These are phyloP conservation scores for Tylochromis polylepis DNA, from an alignment of 2,113 vertebrate species.

Conservation along the genomic window DNA sequence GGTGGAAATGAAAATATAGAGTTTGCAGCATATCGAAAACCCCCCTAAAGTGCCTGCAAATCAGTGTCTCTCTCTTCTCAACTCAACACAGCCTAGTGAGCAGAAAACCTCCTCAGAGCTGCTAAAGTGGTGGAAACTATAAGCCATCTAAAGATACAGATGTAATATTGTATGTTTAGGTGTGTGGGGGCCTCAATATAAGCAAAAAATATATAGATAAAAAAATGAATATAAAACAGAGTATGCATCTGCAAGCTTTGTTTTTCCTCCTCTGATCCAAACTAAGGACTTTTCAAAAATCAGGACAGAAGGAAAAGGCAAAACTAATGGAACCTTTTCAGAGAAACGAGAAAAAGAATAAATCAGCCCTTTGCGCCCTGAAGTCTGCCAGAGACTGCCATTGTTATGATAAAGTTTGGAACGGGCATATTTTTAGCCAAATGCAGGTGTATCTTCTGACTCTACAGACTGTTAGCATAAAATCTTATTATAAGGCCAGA, in stretches of 20 bases:
- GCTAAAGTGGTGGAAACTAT: background rate
- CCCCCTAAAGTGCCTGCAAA: background rate
- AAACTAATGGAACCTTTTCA: background rate
- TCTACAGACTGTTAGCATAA: background rate
- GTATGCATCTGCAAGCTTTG: background rate
- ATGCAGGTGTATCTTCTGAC: background rate
- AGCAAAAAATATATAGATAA: background rate
- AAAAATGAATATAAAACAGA: background rate
- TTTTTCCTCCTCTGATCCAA: background rate
- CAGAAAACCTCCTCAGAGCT: background rate
- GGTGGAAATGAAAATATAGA: constrained; percentile 38
- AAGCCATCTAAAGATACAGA: background rate
- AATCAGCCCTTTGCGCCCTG: background rate
- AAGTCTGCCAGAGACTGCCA: background rate
- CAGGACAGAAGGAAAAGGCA: background rate
- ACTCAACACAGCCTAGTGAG: background rate
- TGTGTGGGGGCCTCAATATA: background rate
- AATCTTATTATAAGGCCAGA: background rate
- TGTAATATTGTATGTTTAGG: background rate
- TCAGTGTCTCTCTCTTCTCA: background rate
- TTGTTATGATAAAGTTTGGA: background rate
- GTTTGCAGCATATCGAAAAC: background rate
- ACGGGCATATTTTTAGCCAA: background rate
- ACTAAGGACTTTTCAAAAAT: background rate
- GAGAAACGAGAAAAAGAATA: background rate